These are phyloP conservation scores for Eupithecia subumbrata DNA, from an alignment of 2,888 invertebrate genomes.

Conservation along the genomic window DNA sequence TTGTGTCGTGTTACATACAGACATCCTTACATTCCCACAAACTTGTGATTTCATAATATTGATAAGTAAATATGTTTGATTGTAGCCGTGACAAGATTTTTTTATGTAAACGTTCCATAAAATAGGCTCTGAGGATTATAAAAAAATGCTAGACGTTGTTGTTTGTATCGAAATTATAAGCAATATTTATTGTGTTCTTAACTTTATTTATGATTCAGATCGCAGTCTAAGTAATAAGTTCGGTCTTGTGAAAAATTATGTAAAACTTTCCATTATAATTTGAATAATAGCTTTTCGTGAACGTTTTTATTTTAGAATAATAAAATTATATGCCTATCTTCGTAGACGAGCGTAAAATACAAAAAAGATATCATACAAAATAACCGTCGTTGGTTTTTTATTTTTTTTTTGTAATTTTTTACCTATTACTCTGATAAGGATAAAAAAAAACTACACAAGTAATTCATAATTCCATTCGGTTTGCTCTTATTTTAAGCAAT, in stretches of 20 bases:
- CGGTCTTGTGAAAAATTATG: not conserved
- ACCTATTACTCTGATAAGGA: no score
- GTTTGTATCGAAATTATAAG: conserved; percentile 18
- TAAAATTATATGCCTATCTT: not conserved
- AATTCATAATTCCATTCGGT: not conserved
- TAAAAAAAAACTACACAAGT: not conserved
- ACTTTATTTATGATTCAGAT: conserved; percentile 6
- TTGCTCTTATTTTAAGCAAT: not conserved
- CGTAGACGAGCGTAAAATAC: no score
- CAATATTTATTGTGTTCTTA: conserved; percentile 16
- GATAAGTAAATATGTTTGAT: not conserved
- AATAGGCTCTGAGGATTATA: not conserved
- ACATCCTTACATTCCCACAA: not conserved
- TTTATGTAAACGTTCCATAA: not conserved
- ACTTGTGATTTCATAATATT: not conserved
- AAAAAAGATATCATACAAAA: no score
- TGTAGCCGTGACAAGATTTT: not conserved
- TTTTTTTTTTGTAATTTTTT: no score
- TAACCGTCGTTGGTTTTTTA: no score
- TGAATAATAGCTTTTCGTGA: not conserved
- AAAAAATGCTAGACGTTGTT: conserved; percentile 12
- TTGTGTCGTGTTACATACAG: not conserved
- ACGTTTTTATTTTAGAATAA: not conserved
- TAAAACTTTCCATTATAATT: not conserved
- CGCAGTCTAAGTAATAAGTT: conserved; percentile 1